phyloP scores from a whole-genome alignment of 2,888 invertebrate genomes.

The Drosophila anomalata region DNA sequence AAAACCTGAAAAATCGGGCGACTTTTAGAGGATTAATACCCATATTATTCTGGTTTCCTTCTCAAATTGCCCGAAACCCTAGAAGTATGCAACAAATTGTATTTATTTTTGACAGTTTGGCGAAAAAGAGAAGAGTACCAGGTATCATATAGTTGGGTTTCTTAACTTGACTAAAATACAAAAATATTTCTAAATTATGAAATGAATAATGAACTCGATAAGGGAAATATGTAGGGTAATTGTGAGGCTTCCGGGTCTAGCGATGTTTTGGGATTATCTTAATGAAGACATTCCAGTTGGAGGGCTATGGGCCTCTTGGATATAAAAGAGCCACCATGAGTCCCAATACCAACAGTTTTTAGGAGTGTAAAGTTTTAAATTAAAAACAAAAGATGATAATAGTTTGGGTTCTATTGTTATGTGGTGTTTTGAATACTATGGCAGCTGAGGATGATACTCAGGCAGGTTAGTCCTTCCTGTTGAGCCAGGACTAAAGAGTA shows the following conservation, averaged over 20 bases:
- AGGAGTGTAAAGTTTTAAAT: neutral
- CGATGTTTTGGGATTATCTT: neutral
- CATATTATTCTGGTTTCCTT: too few relatives aligned
- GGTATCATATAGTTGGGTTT: too few relatives aligned
- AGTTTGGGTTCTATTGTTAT: neutral
- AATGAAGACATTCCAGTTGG: slow-evolving; percentile 1
- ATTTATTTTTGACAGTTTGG: too few relatives aligned
- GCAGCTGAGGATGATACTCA: neutral
- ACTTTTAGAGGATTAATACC: too few relatives aligned
- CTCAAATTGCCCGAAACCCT: too few relatives aligned
- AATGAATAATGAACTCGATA: slow-evolving; percentile 1
- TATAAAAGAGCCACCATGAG: neutral
- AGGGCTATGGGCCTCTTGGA: neutral
- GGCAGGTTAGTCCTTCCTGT: neutral
- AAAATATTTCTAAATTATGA: neutral
- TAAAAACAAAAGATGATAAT: neutral
- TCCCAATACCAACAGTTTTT: neutral
- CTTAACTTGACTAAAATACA: too few relatives aligned
- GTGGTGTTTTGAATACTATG: neutral
- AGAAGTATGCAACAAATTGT: too few relatives aligned
- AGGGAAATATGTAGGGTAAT: neutral
- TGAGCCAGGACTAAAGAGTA: too few relatives aligned
- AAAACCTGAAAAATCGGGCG: too few relatives aligned
- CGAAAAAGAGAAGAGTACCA: too few relatives aligned
- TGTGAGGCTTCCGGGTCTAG: neutral